phyloP scores from a whole-genome alignment of 1,140 invertebrate genomes.

The Leucophenga varia region DNA sequence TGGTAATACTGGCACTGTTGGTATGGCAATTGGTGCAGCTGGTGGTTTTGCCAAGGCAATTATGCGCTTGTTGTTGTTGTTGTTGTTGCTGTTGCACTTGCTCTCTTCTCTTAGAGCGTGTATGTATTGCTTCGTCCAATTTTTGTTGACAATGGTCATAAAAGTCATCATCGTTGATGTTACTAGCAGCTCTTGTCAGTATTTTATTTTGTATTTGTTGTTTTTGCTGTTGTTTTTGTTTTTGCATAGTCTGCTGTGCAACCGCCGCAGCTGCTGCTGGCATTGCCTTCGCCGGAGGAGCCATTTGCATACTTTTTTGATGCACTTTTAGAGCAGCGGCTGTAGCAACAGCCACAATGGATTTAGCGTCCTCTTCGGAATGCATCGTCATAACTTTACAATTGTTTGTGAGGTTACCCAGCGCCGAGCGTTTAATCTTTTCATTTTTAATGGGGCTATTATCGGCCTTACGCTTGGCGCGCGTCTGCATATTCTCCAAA shows the following conservation, averaged over 20 bases:
- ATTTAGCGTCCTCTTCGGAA: slow-evolving; percentile 29
- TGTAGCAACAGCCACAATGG: no score
- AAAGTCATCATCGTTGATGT: slow-evolving; percentile 21
- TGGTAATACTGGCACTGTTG: slow-evolving; percentile 5
- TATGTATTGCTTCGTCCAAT: not conserved
- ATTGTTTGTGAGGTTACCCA: slow-evolving; percentile 71
- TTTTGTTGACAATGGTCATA: slow-evolving; percentile 14
- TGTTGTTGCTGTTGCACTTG: not conserved
- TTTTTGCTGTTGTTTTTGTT: slow-evolving; percentile 14
- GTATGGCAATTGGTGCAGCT: slow-evolving; percentile 10
- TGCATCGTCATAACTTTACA: slow-evolving; percentile 43
- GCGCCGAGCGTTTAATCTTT: slow-evolving; percentile 62
- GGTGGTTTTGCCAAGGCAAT: no score
- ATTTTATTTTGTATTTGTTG: slow-evolving; percentile 27
- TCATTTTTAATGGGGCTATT: slow-evolving; percentile 54
- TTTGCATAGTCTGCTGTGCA: slow-evolving; percentile 36
- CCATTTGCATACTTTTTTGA: slow-evolving; percentile 3
- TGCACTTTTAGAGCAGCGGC: slow-evolving; percentile 26
- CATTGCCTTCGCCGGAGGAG: slow-evolving; percentile 17
- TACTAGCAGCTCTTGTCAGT: slow-evolving; percentile 36
- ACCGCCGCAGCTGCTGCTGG: slow-evolving; percentile 34
- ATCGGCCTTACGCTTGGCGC: slow-evolving; percentile 53
- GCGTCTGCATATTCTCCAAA: slow-evolving; percentile 39
- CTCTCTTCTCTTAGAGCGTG: not conserved
- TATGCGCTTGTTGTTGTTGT: no score